phyloP scores from a whole-genome alignment of 2,888 invertebrate genomes.

The Netelia inedita region DNA sequence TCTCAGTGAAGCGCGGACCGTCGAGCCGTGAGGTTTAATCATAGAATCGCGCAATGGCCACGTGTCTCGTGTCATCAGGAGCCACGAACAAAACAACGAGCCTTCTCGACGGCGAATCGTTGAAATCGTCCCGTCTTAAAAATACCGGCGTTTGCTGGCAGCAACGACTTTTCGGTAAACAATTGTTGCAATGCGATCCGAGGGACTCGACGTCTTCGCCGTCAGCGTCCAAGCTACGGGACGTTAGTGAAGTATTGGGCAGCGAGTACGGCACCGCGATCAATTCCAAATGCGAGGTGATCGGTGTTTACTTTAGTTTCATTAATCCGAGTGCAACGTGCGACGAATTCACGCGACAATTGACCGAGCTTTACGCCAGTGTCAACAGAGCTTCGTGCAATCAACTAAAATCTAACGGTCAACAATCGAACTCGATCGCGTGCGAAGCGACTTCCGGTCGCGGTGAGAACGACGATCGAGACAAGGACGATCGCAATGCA shows the following conservation, averaged over 20 bases:
- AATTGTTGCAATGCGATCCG: conserved; percentile 78
- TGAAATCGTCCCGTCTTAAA: conserved; percentile 42
- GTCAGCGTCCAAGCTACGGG: conserved; percentile 53
- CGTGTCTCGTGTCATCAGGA: conserved; percentile 65
- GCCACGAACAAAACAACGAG: conserved; percentile 47
- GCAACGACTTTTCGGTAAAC: conserved; percentile 82
- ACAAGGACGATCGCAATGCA: conserved; percentile 77
- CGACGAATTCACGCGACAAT: conserved; percentile 89
- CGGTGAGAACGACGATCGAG: conserved; percentile 44
- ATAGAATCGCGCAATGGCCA: conserved; percentile 68
- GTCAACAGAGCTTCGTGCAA: conserved; percentile 73
- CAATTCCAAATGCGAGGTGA: conserved; percentile 82
- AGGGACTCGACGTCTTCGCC: conserved; percentile 71
- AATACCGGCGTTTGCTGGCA: conserved; percentile 77
- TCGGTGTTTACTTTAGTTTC: conserved; percentile 90
- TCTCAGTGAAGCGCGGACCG: conserved; percentile 77
- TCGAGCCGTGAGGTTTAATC: conserved; percentile 65
- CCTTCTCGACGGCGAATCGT: conserved; percentile 19
- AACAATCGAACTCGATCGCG: conserved; percentile 8
- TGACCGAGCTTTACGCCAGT: conserved; percentile 87
- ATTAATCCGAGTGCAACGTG: conserved; percentile 89
- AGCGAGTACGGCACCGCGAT: conserved; percentile 72
- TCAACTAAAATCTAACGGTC: conserved; percentile 57
- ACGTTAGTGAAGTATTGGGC: conserved; percentile 72
- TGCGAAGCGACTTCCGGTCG: conserved; percentile 63